Evolutionary conservation across 2,797 vertebrate species (phyloP).

Genomic region (Anolis apletophallus): DNA sequence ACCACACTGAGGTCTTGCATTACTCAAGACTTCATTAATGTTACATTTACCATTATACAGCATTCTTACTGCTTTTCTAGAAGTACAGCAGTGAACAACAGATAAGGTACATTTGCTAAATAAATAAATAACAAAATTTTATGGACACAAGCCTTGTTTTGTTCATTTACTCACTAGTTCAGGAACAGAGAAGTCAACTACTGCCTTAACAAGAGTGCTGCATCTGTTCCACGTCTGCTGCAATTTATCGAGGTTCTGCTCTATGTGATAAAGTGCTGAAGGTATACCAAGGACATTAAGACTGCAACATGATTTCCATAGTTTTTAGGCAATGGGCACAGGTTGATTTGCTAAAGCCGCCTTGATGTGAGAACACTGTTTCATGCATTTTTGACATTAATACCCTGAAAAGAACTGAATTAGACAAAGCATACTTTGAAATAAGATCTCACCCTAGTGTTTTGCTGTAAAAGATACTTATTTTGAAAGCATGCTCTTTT

Average conservation of each 20-base stretch:
- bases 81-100: conserved; percentile 68
- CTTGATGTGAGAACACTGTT: conserved; percentile 54
- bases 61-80: conserved; percentile 65
- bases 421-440: not conserved
- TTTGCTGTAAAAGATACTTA: not conserved
- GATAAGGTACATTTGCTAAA: conserved; percentile 27
- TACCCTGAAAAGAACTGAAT: conserved; percentile 12
- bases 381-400: conserved; percentile 29
- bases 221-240: conserved; percentile 63
- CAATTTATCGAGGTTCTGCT: conserved; percentile 69
- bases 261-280: conserved; percentile 81
- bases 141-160: conserved; percentile 32
- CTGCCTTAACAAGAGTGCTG: conserved; percentile 21
- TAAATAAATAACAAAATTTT: conserved; percentile 54
- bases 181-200: conserved; percentile 21
- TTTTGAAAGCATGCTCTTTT: not conserved
- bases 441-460: not conserved
- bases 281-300: conserved; percentile 64
- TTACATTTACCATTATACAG: conserved; percentile 56
- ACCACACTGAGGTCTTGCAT: conserved; percentile 69
- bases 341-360: conserved; percentile 63
- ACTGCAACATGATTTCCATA: conserved; percentile 41
- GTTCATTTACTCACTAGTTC: conserved; percentile 49
- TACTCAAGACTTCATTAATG: no score
- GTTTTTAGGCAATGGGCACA: conserved; percentile 63